Evolutionary conservation across 2,797 vertebrate species (phyloP).

Genomic region (Cichlasoma orientale): DNA sequence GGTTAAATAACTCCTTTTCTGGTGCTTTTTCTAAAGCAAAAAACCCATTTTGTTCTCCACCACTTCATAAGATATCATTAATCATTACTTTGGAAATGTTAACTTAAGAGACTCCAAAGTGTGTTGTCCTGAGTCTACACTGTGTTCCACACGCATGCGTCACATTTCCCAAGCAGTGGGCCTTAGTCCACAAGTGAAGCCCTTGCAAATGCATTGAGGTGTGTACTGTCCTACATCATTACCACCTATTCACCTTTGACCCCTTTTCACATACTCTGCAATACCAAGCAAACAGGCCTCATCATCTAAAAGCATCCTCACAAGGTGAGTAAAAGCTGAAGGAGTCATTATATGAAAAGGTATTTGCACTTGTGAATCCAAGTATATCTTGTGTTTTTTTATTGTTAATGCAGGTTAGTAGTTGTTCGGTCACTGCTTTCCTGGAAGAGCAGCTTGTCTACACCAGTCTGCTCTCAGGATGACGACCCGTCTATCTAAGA

Average conservation of each 20-base stretch:
- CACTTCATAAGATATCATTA: not conserved
- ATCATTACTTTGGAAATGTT: not conserved
- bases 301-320: not conserved
- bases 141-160: not conserved
- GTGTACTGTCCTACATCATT: conserved; percentile 19
- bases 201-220: not conserved
- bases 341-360: not conserved
- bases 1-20: not conserved
- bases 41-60: not conserved
- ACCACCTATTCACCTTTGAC: conserved; percentile 29
- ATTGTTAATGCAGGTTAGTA: conserved; percentile 18
- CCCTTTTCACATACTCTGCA: conserved; percentile 1
- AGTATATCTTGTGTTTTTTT: conserved; percentile 6
- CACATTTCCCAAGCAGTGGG: not conserved
- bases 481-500: conserved; percentile 14
- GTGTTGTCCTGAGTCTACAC: not conserved
- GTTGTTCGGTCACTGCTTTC: conserved; percentile 1
- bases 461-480: conserved; percentile 18
- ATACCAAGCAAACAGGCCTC: conserved; percentile 1
- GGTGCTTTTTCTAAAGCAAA: not conserved
- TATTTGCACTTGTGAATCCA: not conserved
- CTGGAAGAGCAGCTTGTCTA: conserved; percentile 13
- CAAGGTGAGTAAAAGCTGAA: conserved; percentile 27
- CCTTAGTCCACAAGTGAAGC: not conserved
- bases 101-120: not conserved